Percentiles rank a stretch among this genome's conserved stretches.
phyloP scores from a whole-genome alignment of 2,888 invertebrate genomes.

The Theristus sp. region DNA sequence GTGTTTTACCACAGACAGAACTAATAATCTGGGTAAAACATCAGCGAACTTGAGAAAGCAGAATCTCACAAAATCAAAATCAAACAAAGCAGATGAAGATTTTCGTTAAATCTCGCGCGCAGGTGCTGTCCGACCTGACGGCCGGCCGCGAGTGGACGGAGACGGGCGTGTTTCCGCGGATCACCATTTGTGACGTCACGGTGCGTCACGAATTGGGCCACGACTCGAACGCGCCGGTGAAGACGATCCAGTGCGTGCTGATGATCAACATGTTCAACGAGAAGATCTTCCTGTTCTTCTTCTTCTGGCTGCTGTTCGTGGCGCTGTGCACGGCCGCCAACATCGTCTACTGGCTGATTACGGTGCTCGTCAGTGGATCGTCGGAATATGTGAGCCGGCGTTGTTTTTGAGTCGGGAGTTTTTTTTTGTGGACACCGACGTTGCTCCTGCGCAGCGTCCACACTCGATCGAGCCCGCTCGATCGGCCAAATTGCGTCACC shows the following conservation, averaged over 20 bases:
- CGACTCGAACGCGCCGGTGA: not conserved
- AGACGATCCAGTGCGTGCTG: not conserved
- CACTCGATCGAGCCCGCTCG: too few relatives aligned
- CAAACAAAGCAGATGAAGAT: too few relatives aligned
- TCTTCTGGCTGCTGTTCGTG: not conserved
- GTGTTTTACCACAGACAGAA: too few relatives aligned
- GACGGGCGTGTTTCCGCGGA: constrained; percentile 7
- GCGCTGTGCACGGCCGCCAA: not conserved
- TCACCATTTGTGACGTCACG: constrained; percentile 8
- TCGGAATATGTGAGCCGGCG: not conserved
- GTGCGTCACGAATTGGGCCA: not conserved
- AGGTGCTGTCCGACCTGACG: too few relatives aligned
- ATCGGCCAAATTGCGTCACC: too few relatives aligned
- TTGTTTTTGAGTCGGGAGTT: not conserved
- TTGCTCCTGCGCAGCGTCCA: too few relatives aligned
- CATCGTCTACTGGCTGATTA: not conserved
- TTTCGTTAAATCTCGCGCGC: too few relatives aligned
- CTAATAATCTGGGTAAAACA: too few relatives aligned
- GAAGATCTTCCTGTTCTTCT: not conserved
- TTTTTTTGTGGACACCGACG: not conserved
- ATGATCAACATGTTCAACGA: not conserved
- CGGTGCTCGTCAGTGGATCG: not conserved
- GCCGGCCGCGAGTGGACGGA: constrained; percentile 7
- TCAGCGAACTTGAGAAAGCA: too few relatives aligned
- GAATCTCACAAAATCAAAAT: too few relatives aligned